Evolutionary conservation across 2,113 vertebrate species (phyloP), one percentile per base, ranked within the genome.

Genomic region (Sprattus sprattus): DNA sequence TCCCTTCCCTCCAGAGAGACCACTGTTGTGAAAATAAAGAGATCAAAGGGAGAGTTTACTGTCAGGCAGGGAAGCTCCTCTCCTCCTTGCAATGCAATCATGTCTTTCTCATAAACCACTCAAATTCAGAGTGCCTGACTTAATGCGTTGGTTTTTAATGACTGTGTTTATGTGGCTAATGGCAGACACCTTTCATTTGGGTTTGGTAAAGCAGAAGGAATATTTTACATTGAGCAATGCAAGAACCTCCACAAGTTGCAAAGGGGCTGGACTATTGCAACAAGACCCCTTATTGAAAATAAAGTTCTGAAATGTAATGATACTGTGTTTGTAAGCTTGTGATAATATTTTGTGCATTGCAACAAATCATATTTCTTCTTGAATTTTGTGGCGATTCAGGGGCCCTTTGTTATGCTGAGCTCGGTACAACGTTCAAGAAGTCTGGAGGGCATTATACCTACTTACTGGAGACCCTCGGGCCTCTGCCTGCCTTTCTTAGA

Each of bases 371-470:
- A 39, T 18, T 0, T n/a, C 18, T 84, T 54, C 46, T 8, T 6
- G 47, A 25, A 22, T 20, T 81, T 15, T 81, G 20, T 44, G 11
- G 45, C 71, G 45, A 3, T 18, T 83, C 78, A 97, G 97, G 97
- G 86, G 96, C 97, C 81, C 87, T 97, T 87, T 94, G 94, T 71
- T 97, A 97, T n/a, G 97, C 97, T 86, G 97, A 97, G 84, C 94
- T 97, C 88, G 97, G 96, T 28, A 97, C 97, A 84, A 96, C 86
- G 85, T 97, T 97, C 87, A 95, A 93, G 13, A 97, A 97, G 89
- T 97, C 97, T 8, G 97, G 97, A 84, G 96, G 95, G 50, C 96
- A 97, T 92, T 97, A 97, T 89, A 96, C 94, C 45, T 97, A 97
- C 57, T 92, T 97, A 4, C 92, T 96, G 90, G 97, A 97, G 94